Percentiles rank a stretch among this genome's conserved stretches.
Conservation (phyloP, 2,113 vertebrate species). For the Pithys albifrons region DNA sequence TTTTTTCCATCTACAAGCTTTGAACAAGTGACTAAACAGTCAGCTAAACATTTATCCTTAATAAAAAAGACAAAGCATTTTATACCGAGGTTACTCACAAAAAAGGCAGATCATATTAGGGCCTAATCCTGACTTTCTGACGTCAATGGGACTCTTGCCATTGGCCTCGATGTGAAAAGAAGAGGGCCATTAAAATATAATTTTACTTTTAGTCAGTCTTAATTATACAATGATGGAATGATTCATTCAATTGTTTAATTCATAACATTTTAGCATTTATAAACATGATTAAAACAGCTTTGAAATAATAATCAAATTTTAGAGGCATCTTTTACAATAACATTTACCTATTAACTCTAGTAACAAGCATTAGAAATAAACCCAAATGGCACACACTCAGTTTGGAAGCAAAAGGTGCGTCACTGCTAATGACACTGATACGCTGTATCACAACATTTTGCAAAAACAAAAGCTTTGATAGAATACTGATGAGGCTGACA, state of each 20-base stretch:
- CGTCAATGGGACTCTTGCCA: conserved; percentile 46
- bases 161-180: background rate
- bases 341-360: conserved; percentile 40
- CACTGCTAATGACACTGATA: conserved; percentile 3
- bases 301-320: conserved; percentile 57
- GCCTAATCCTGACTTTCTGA: conserved; percentile 50
- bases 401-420: background rate
- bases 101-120: conserved; percentile 41
- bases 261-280: conserved; percentile 56
- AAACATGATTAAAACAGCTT: conserved; percentile 54
- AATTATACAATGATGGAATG: conserved; percentile 53
- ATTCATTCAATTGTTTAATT: conserved; percentile 63
- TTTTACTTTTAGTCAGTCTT: conserved; percentile 64
- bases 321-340: conserved; percentile 37
- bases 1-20: background rate
- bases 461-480: background rate
- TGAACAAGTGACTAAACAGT: background rate
- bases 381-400: background rate
- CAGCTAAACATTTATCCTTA: background rate
- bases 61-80: background rate
- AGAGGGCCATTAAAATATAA: conserved; percentile 57
- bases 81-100: background rate
- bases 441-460: background rate
- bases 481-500: background rate
- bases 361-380: conserved; percentile 45